Percentiles rank a stretch among this genome's conserved stretches.
phyloP scores from a whole-genome alignment of 2,888 invertebrate genomes.

The Melinaea menophilus region DNA sequence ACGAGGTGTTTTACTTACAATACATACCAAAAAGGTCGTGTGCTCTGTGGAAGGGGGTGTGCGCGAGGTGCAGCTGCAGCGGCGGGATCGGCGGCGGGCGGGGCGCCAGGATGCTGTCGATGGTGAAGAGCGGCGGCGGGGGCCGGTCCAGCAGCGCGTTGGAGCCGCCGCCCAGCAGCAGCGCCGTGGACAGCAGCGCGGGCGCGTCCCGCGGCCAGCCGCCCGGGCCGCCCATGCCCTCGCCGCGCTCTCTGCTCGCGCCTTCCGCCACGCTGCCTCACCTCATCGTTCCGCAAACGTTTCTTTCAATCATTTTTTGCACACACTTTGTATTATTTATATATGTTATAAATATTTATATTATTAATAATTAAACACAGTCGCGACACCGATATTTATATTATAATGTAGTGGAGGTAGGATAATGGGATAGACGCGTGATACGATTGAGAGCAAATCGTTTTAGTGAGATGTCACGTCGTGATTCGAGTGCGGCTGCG shows the following conservation, averaged over 20 bases:
- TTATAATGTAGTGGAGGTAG: conserved; percentile 36
- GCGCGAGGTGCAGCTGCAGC: conserved; percentile 76
- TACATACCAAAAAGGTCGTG: conserved; percentile 89
- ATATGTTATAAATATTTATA: not conserved
- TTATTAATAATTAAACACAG: conserved; percentile 2
- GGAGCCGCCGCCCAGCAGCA: conserved; percentile 64
- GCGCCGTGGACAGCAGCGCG: conserved; percentile 72
- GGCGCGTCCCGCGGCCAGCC: conserved; percentile 67
- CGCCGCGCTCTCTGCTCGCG: conserved; percentile 38
- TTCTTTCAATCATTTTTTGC: conserved; percentile 27
- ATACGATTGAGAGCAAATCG: conserved; percentile 72
- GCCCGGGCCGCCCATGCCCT: conserved; percentile 58
- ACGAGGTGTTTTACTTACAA: conserved; percentile 4
- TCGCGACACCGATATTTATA: conserved; percentile 8
- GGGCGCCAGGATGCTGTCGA: conserved; percentile 91
- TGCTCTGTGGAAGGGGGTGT: conserved; percentile 81
- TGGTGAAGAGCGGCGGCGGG: conserved; percentile 84
- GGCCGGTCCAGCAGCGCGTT: conserved; percentile 64
- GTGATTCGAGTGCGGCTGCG: conserved; percentile 28
- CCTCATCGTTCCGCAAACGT: conserved; percentile 22
- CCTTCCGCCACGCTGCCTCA: conserved; percentile 36
- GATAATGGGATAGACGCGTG: conserved; percentile 54
- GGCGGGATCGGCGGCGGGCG: conserved; percentile 80
- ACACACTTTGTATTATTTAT: conserved; percentile 20
- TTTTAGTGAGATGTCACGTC: conserved; percentile 58